phyloP scores from a whole-genome alignment of 1,140 invertebrate genomes.

The Mesaphorura yosii region DNA sequence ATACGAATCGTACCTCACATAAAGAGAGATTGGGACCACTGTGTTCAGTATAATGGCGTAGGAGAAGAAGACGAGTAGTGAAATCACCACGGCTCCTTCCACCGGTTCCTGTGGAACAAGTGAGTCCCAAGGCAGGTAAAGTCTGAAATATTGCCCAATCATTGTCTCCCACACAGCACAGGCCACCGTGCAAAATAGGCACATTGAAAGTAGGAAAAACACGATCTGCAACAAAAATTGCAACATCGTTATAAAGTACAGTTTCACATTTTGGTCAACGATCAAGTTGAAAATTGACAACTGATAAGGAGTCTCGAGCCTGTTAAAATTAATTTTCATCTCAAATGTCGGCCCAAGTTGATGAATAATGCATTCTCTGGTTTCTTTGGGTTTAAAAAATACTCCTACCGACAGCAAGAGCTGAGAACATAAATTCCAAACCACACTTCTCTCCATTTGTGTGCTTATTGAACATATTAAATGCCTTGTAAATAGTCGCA shows the following conservation, averaged over 20 bases:
- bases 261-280: too few species aligned
- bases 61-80: slow-evolving; percentile 94
- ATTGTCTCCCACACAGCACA: slow-evolving; percentile 95
- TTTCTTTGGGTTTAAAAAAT: too few species aligned
- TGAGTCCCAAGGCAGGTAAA: slow-evolving; percentile 88
- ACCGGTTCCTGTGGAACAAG: slow-evolving; percentile 65
- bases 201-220: slow-evolving; percentile 93
- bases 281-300: too few species aligned
- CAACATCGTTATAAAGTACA: slow-evolving; percentile 10
- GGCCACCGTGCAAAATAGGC: slow-evolving; percentile 91
- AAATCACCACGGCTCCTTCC: slow-evolving; percentile 79
- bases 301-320: too few species aligned
- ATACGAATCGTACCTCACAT: slow-evolving; percentile 65
- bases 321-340: too few species aligned
- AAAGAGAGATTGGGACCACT: slow-evolving; percentile 98
- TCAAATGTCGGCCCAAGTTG: too few species aligned
- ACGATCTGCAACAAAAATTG: slow-evolving; percentile 67
- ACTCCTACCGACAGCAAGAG: too few species aligned
- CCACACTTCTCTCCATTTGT: too few species aligned
- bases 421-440: too few species aligned
- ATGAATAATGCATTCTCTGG: too few species aligned
- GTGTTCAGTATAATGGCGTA: slow-evolving; percentile 99
- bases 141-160: slow-evolving; percentile 71
- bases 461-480: too few species aligned
- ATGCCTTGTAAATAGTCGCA: too few species aligned